phyloP scores from a whole-genome alignment of 2,113 vertebrate genomes.

The Cercopithecus mona region DNA sequence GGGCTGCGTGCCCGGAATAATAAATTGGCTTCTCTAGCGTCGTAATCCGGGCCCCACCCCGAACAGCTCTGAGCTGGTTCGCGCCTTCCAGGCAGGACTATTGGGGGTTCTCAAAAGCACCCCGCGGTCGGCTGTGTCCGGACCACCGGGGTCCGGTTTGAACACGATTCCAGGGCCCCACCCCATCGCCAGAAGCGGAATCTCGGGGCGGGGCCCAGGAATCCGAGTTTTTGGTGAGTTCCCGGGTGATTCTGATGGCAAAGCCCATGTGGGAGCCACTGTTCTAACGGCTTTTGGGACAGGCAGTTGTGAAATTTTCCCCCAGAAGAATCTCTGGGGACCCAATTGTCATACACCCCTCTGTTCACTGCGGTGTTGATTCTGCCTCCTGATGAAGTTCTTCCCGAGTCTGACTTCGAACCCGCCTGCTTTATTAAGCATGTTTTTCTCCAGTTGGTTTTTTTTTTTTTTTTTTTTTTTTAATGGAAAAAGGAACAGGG shows the following conservation, averaged over 20 bases:
- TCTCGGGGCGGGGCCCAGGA: background rate
- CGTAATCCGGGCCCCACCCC: background rate
- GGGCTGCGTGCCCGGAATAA: background rate
- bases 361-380: background rate
- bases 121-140: background rate
- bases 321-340: background rate
- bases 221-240: background rate
- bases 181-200: background rate
- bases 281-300: background rate
- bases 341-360: background rate
- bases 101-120: background rate
- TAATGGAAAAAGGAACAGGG: background rate
- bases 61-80: background rate
- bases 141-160: background rate
- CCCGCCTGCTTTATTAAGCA: background rate
- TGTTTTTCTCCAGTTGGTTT: background rate
- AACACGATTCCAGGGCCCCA: background rate
- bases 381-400: background rate
- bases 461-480: background rate
- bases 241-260: background rate
- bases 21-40: background rate
- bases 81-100: background rate
- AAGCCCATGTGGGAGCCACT: background rate
- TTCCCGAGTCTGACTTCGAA: background rate
- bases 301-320: background rate